phyloP scores from a whole-genome alignment of 2,888 invertebrate species.

The Bombyx huttoni region DNA sequence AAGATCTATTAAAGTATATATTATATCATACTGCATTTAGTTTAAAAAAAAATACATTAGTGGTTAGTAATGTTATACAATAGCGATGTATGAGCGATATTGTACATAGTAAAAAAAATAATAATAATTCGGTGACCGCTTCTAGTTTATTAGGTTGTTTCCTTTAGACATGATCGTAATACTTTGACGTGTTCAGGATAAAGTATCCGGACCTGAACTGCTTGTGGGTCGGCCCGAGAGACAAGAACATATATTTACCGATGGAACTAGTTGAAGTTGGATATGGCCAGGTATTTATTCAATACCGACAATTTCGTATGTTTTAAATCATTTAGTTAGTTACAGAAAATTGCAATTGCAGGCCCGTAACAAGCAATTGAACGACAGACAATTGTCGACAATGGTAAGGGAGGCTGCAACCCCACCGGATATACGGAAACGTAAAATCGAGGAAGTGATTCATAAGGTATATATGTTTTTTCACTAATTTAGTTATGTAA shows the following conservation, averaged over 20 bases:
- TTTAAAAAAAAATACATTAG: too few species aligned
- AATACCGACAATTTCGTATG: too few species aligned
- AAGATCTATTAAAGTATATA: too few species aligned
- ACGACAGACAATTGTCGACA: conserved; percentile 83
- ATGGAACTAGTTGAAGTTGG: conserved; percentile 86
- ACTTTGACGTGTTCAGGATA: conserved; percentile 29
- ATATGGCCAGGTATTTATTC: conserved; percentile 78
- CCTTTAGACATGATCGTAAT: neutral
- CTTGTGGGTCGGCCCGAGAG: conserved; percentile 83
- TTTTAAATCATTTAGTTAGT: too few species aligned
- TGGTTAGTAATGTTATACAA: too few species aligned
- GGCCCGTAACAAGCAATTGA: conserved; percentile 80
- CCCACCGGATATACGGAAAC: conserved; percentile 80
- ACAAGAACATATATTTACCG: conserved; percentile 83
- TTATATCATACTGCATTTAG: too few species aligned
- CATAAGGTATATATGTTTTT: conserved; percentile 36
- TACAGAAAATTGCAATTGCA: conserved; percentile 12
- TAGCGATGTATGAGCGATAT: too few species aligned
- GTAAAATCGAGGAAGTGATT: conserved; percentile 81
- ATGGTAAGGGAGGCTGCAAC: conserved; percentile 93
- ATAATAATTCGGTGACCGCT: too few species aligned
- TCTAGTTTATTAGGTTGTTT: neutral
- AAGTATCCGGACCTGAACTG: conserved; percentile 82
- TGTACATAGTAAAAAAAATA: too few species aligned
- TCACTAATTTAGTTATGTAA: neutral